phyloP scores from a whole-genome alignment of 2,888 invertebrate species.

The Bombyx huttoni region DNA sequence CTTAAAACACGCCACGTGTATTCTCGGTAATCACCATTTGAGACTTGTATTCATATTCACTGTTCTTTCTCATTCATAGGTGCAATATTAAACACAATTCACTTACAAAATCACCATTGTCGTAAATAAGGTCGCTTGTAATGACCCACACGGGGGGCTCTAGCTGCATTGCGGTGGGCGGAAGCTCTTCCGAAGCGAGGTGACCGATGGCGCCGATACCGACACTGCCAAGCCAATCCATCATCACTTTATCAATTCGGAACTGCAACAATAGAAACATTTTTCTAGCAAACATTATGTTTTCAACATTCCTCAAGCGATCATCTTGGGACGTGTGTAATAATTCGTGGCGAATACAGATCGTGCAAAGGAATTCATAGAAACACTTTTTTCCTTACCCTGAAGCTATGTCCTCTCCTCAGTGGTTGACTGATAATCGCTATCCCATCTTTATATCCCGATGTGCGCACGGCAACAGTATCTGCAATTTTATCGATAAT shows the following conservation, averaged over 20 bases:
- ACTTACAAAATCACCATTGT: constrained; percentile 83
- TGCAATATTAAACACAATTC: background rate
- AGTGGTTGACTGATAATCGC: constrained; percentile 79
- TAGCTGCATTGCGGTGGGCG: constrained; percentile 81
- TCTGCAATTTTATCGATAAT: constrained; percentile 26
- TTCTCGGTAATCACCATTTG: too few species aligned
- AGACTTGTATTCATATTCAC: too few species aligned
- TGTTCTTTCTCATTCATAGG: too few species aligned
- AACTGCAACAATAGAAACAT: constrained; percentile 55
- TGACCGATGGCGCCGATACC: constrained; percentile 84
- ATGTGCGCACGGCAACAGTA: constrained; percentile 78
- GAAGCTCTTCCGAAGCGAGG: constrained; percentile 76
- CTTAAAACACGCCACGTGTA: too few species aligned
- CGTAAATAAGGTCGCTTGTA: constrained; percentile 84
- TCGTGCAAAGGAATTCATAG: background rate
- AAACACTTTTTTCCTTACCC: constrained; percentile 55
- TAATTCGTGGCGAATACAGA: background rate
- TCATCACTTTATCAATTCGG: constrained; percentile 79
- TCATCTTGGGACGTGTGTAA: background rate
- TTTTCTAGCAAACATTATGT: background rate
- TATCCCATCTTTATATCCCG: constrained; percentile 88
- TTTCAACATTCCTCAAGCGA: background rate
- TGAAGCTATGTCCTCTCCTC: constrained; percentile 77
- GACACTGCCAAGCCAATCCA: constrained; percentile 84
- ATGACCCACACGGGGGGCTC: constrained; percentile 87